Evolutionary conservation across 2,113 vertebrate genomes (phyloP).

Genomic region (Planiliza haematocheilus): DNA sequence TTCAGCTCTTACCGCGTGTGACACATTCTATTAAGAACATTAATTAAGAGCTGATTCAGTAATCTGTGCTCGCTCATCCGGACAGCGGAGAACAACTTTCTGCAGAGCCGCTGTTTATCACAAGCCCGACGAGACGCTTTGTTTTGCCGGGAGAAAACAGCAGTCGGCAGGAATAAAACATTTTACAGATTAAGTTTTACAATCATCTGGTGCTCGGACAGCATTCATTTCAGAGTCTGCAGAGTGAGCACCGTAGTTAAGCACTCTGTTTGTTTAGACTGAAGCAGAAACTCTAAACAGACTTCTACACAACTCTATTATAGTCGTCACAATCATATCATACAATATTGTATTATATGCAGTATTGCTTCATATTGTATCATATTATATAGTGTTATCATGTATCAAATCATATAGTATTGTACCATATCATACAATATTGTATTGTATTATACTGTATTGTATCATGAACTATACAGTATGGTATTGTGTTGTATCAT

Average conservation of each 20-base stretch:
- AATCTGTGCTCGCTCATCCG: slow-evolving; percentile 36
- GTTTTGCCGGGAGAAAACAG: slow-evolving; percentile 41
- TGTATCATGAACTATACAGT: too few relatives aligned
- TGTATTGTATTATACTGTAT: too few relatives aligned
- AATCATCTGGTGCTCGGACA: slow-evolving; percentile 14
- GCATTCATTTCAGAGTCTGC: slow-evolving; percentile 8
- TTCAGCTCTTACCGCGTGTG: slow-evolving; percentile 11
- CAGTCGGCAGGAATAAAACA: slow-evolving; percentile 33
- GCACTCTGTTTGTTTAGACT: not conserved
- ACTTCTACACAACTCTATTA: too few relatives aligned
- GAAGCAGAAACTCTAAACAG: not conserved
- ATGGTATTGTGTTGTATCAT: too few relatives aligned
- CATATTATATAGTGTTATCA: too few relatives aligned
- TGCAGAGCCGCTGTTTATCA: slow-evolving; percentile 51
- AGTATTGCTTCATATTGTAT: too few relatives aligned
- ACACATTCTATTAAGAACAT: slow-evolving; percentile 47
- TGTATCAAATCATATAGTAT: too few relatives aligned
- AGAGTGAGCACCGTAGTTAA: not conserved
- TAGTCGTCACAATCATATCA: too few relatives aligned
- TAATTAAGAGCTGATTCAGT: slow-evolving; percentile 52
- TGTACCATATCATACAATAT: too few relatives aligned
- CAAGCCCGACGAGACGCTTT: slow-evolving; percentile 41
- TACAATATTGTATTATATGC: too few relatives aligned
- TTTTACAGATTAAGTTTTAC: slow-evolving; percentile 50
- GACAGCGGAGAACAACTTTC: slow-evolving; percentile 23